phyloP scores from a whole-genome alignment of 2,888 invertebrate genomes.

The Drosophila engyochracea region DNA sequence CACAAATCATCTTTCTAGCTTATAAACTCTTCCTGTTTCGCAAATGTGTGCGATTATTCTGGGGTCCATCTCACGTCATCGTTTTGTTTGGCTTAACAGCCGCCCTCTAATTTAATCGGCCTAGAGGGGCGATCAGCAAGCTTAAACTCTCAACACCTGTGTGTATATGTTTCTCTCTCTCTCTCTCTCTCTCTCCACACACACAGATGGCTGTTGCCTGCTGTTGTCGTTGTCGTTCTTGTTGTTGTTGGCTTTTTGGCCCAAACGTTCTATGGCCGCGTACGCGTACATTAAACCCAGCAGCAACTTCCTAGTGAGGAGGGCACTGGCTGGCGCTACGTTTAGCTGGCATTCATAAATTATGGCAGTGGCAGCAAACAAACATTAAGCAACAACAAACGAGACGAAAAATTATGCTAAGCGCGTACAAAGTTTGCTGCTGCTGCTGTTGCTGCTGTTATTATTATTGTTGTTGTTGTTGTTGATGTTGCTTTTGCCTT shows the following conservation, averaged over 20 bases:
- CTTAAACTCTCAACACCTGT: slow-evolving; percentile 56
- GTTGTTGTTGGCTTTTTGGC: slow-evolving; percentile 35
- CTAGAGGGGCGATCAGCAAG: slow-evolving; percentile 36
- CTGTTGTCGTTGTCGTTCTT: neutral
- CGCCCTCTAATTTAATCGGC: slow-evolving; percentile 30
- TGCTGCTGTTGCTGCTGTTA: slow-evolving; percentile 21
- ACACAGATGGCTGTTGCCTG: neutral
- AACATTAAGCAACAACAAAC: slow-evolving; percentile 44
- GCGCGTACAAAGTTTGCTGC: slow-evolving; percentile 65
- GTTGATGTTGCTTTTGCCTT: neutral
- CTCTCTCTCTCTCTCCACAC: neutral
- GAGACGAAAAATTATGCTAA: slow-evolving; percentile 68
- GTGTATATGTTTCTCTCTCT: neutral
- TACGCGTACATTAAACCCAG: slow-evolving; percentile 65
- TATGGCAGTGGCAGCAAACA: slow-evolving; percentile 60
- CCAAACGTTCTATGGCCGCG: slow-evolving; percentile 58
- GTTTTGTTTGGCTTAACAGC: slow-evolving; percentile 7
- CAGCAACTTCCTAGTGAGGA: slow-evolving; percentile 69
- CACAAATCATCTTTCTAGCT: neutral
- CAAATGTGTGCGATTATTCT: slow-evolving; percentile 24
- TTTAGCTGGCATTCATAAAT: slow-evolving; percentile 73
- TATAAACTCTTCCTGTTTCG: slow-evolving; percentile 32
- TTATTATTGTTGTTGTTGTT: slow-evolving; percentile 11
- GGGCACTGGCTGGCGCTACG: slow-evolving; percentile 75
- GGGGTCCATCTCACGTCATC: slow-evolving; percentile 39